Evolutionary conservation across 2,113 vertebrate species (phyloP), one percentile per base, ranked within the genome.

Genomic region (Caranx ignobilis): DNA sequence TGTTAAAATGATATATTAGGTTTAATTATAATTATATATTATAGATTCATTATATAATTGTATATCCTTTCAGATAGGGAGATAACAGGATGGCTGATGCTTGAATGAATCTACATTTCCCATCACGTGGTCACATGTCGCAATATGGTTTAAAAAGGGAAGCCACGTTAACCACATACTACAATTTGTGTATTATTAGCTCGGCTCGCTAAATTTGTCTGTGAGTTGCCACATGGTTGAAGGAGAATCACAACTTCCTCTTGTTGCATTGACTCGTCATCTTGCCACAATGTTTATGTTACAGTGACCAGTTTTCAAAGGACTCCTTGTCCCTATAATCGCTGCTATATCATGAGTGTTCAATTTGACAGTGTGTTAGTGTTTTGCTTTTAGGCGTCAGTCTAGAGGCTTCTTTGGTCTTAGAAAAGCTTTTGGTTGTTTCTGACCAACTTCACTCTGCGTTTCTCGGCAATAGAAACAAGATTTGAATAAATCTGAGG

Each of bases 61-160:
- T 60, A 37, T 2, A 26, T 55, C 5, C 71, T 59, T 37, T 56
- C 11, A 21, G 13, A 56, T 43, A 45, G 19, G 18, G 43, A 3
- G 18, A 57, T 61, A 16, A 37, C 79, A 52, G 18, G 1, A 47
- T 32, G 61, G 19, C 50, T 43, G 48, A 63, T 5, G 15, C 37
- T 55, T 65, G 45, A 68, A 64, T 68, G 45, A 62, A 48, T 35
- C 56, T 21, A 59, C 19, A 77, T 83, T 83, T 88, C 75, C 78
- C 52, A 26, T 26, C 26, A 26, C 26, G 0, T 45, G 15, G 68
- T 82, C 59, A 80, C 78, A 83, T 77, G 56, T 35, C 35, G 13
- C n/a, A 34, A 11, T 78, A n/a, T 19, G 15, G 16, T 32, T 32
- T 55, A 61, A 67, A 89, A 86, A 77, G n/a, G 82, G 86, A 83